A percentile compares a stretch with the other conserved stretches of the same genome.
Conservation (phyloP, 2,888 invertebrate species). For the Macropis europaea region DNA sequence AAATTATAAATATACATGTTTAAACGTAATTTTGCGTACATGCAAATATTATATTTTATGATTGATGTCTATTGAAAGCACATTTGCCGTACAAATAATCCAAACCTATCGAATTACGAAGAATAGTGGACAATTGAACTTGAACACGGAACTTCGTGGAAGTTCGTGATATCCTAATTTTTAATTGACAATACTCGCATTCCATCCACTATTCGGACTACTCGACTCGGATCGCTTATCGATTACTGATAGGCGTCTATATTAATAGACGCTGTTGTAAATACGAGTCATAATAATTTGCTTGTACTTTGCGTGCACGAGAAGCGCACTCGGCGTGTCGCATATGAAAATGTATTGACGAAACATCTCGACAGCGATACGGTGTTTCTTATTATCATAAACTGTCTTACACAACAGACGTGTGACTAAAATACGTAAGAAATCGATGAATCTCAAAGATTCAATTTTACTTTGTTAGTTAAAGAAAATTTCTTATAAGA, state of each 20-base stretch:
- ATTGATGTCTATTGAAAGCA: neutral
- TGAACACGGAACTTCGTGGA: constrained; percentile 14
- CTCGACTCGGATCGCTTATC: constrained; percentile 38
- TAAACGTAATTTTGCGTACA: constrained; percentile 13
- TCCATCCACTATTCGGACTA: constrained; percentile 65
- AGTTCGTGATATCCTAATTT: constrained; percentile 57
- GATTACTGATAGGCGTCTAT: constrained; percentile 35
- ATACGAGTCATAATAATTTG: constrained; percentile 46
- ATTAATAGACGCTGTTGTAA: constrained; percentile 40
- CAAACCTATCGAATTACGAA: constrained; percentile 7
- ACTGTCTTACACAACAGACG: no score
- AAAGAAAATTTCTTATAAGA: no score
- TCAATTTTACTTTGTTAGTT: no score
- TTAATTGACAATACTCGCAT: constrained; percentile 69
- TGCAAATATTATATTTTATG: constrained; percentile 29
- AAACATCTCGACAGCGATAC: no score
- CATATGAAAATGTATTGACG: constrained; percentile 7
- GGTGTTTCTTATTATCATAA: no score
- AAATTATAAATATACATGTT: neutral
- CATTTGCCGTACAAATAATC: constrained; percentile 3
- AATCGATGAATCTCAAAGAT: no score
- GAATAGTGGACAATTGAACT: constrained; percentile 47
- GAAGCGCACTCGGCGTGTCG: no score
- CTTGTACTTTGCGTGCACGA: no score
- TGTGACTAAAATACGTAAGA: no score